phyloP scores from a whole-genome alignment of 2,888 invertebrate species.

The Drosophila robusta region DNA sequence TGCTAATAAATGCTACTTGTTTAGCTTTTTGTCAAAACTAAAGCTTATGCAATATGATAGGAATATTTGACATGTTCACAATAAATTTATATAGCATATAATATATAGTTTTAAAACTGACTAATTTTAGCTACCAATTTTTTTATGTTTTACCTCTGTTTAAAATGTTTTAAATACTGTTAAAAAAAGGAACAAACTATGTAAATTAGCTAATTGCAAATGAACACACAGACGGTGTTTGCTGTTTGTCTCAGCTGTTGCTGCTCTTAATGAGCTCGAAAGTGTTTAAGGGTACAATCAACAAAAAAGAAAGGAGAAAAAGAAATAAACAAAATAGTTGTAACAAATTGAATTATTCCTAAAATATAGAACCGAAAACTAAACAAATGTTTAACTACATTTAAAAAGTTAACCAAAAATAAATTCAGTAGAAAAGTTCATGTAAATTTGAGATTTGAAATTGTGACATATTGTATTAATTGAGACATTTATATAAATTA shows the following conservation, averaged over 20 bases:
- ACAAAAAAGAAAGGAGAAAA: background rate
- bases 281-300: too few species aligned
- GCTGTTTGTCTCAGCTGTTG: background rate
- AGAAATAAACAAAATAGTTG: background rate
- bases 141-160: too few species aligned
- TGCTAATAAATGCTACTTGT: constrained; percentile 46
- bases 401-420: too few species aligned
- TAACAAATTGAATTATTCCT: background rate
- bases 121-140: background rate
- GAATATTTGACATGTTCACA: background rate
- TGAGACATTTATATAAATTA: too few species aligned
- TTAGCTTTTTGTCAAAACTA: background rate
- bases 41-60: background rate
- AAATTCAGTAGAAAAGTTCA: too few species aligned
- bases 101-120: background rate
- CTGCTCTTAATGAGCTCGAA: constrained; percentile 3
- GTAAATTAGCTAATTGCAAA: constrained; percentile 13
- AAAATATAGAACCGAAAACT: too few species aligned
- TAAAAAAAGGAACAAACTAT: background rate
- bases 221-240: constrained; percentile 7
- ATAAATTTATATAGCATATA: too few species aligned
- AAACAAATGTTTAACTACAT: too few species aligned
- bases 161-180: too few species aligned
- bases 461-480: too few species aligned
- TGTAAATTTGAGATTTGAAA: too few species aligned